A percentile compares a stretch with the other conserved stretches of the same genome.
These are phyloP conservation scores for Pocillopora meandrina DNA, from an alignment of 92 coral and sea anemone species.

Conservation along the genomic window DNA sequence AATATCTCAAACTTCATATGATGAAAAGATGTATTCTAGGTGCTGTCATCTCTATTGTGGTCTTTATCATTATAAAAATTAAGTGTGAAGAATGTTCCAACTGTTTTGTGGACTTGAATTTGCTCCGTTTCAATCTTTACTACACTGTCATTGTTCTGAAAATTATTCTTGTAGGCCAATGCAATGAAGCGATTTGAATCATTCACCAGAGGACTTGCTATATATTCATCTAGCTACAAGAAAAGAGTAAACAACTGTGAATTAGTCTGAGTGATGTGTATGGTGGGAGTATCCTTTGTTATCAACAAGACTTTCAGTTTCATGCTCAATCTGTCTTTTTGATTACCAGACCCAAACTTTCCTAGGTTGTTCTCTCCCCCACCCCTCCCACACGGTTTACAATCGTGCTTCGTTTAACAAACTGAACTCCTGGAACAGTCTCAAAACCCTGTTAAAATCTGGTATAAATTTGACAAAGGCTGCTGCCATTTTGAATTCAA, in stretches of 20 bases:
- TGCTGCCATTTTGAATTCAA: too few relatives aligned
- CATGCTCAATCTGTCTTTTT: too few relatives aligned
- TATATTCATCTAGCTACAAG: conserved; percentile 75
- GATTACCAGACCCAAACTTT: too few relatives aligned
- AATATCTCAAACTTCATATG: background rate
- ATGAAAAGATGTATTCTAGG: background rate
- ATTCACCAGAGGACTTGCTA: conserved; percentile 75
- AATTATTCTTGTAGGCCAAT: conserved; percentile 54
- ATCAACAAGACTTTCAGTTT: too few relatives aligned
- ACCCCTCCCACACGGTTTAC: too few relatives aligned
- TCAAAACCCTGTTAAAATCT: too few relatives aligned
- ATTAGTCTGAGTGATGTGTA: background rate
- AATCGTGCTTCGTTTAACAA: too few relatives aligned
- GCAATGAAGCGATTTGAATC: conserved; percentile 70
- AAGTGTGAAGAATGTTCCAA: conserved; percentile 27
- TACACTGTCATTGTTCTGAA: conserved; percentile 10
- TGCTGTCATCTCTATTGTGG: background rate
- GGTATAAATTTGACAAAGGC: too few relatives aligned
- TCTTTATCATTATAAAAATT: background rate
- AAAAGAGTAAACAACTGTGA: background rate
- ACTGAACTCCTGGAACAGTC: too few relatives aligned
- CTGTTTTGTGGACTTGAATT: conserved; percentile 16
- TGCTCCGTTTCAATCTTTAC: conserved; percentile 22
- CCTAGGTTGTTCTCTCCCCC: too few relatives aligned
- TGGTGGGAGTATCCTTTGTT: too few relatives aligned